A percentile compares a stretch with the other conserved stretches of the same genome.
Conservation (phyloP, 1,140 invertebrate genomes). For the Vanessa atalanta region DNA sequence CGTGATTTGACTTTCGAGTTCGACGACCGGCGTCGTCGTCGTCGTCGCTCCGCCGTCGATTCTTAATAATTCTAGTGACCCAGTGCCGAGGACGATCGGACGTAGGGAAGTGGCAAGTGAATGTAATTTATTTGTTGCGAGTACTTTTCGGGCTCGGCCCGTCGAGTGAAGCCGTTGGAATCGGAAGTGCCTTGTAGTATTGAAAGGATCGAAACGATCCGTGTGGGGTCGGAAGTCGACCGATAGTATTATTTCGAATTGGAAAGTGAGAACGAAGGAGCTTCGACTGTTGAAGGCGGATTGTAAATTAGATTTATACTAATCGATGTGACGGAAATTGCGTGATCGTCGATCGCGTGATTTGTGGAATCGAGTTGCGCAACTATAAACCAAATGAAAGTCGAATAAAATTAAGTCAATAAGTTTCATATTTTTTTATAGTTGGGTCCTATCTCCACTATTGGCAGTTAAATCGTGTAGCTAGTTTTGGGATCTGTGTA, state of each 20-base stretch:
- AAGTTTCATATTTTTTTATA: constrained; percentile 9
- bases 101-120: constrained; percentile 47
- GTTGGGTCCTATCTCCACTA: constrained; percentile 46
- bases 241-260: constrained; percentile 44
- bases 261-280: constrained; percentile 17
- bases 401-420: constrained; percentile 28
- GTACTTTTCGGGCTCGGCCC: constrained; percentile 23
- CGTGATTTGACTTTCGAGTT: not conserved
- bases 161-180: constrained; percentile 21
- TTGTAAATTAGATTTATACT: constrained; percentile 27
- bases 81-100: constrained; percentile 18
- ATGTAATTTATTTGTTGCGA: constrained; percentile 33
- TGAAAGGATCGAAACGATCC: constrained; percentile 31
- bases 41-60: not conserved
- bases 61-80: not conserved
- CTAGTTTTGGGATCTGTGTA: constrained; percentile 56
- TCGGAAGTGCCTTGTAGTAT: constrained; percentile 47
- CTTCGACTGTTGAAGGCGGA: constrained; percentile 21
- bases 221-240: constrained; percentile 28
- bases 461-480: constrained; percentile 38
- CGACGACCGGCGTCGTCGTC: too few species aligned
- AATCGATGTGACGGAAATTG: constrained; percentile 10
- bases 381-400: constrained; percentile 39
- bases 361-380: constrained; percentile 22
- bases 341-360: constrained; percentile 3